Evolutionary conservation across 2,113 vertebrate species (phyloP), one percentile per base, ranked within the genome.

Genomic region (Scophthalmus maximus): DNA sequence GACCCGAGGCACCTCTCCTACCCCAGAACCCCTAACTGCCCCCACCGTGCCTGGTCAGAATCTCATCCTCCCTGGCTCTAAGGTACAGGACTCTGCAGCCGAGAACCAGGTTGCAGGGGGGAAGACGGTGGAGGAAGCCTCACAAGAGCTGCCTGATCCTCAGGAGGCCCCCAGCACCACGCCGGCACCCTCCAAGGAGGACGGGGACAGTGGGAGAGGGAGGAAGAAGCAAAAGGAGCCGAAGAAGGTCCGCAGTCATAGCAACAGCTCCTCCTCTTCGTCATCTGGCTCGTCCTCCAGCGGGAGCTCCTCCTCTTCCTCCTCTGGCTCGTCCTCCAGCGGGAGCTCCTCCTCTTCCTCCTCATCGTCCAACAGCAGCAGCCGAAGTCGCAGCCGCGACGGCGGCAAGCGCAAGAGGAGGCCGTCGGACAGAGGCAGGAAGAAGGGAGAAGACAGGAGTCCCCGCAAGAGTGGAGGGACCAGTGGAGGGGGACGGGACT

Each of bases 391-490:
- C 78, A 94, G 95, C 78, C 60, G 82, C 23, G 94, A 92, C 50
- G 75, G 90, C 70, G 92, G 94, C 10, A 96, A 95, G 71, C 97
- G 96, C 68, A 95, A 92, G 83, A 96, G 95, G 30, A 93, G 95
- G 72, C 79, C 85, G 0, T 90, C 92, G 0, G 92, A 93, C 57
- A 92, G 93, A 65, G 96, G 97, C 83, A 89, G 94, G 75, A 93
- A 92, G 80, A 96, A 95, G 79, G 95, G 95, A 27, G 92, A 93
- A 3, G 96, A 97, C 15, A 94, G 94, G 63, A 94, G 94, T 87
- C 95, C 93, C 84, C 96, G 93, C 88, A 97, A 97, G 89, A 95
- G 95, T 91, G 95, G 95, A 84, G 94, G 94, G 72, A 82, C 90
- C 55, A 93, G 95, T 84, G 96, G 97, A 88, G 87, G 80, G 64